A percentile compares a stretch with the other conserved stretches of the same genome.
phyloP scores from a whole-genome alignment of 2,113 vertebrate species.

The Pelodiscus sinensis region DNA sequence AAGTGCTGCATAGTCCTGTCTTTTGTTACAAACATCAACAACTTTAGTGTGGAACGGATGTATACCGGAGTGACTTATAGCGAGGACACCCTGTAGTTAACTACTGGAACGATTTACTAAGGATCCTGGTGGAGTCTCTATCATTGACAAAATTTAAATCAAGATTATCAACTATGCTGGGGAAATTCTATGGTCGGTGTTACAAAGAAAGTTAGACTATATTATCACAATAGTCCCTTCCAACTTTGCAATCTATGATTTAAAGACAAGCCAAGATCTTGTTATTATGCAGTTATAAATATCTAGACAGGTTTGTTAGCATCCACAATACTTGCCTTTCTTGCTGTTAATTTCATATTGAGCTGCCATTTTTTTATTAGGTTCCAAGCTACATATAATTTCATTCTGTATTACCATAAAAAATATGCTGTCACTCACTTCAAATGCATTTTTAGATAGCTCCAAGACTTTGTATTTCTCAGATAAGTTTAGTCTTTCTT shows the following conservation, averaged over 20 bases:
- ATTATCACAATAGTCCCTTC: not conserved
- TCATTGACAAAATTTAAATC: not conserved
- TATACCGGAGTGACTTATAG: too few species aligned
- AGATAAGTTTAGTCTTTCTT: too few species aligned
- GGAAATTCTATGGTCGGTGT: not conserved
- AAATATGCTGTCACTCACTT: not conserved
- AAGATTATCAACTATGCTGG: not conserved
- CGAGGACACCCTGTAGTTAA: too few species aligned
- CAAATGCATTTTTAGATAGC: not conserved
- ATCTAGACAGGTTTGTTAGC: not conserved
- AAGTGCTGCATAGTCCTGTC: too few species aligned
- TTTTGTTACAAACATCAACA: too few species aligned
- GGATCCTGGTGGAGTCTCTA: not conserved
- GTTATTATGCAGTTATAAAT: not conserved
- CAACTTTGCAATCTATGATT: not conserved
- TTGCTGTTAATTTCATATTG: not conserved
- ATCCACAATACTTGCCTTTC: not conserved
- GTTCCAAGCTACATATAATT: fast-evolving
- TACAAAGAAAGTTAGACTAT: not conserved
- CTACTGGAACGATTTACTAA: too few species aligned
- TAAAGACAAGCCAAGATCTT: fast-evolving
- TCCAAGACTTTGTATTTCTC: not conserved
- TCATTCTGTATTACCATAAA: not conserved
- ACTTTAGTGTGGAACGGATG: too few species aligned
- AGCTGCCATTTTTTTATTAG: not conserved